Base-by-base conservation (phyloP, 2,797 vertebrate species). In the Melanitta fusca region DNA sequence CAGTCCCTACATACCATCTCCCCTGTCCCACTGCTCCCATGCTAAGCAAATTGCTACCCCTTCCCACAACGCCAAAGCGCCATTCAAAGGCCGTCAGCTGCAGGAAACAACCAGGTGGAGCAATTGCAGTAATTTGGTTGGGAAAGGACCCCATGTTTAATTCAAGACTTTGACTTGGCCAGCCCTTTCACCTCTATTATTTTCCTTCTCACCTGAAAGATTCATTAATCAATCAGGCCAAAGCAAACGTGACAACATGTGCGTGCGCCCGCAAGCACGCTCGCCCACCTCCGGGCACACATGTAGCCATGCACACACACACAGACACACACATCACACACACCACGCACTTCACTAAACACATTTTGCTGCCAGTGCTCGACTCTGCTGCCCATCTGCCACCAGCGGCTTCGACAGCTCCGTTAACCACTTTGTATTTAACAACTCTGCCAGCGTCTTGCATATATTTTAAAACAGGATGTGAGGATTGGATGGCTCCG, bases 141-240 rank as follows among this genome's bases (percentile, higher is more conserved):
- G 41, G 51, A 49, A 98, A 98, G 95, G 92, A 96, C 92, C 93
- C 98, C 97, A 98, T 98, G 97, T 98, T 98, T 99, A 99, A 99
- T 99, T 98, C 98, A 99, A 97, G 97, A 96, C 89, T 88, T 79
- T 95, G 97, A 96, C 93, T 96, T 88, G 57, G 7, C 41, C 49
- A 84, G 70, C 73, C 91, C 54, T 91, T 91, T 89, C 72, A 94
- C 91, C 96, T 96, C 77, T 87, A 75, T 89, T 71, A 94, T 94
- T 96, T 94, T 97, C 91, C 74, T 96, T 89, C 95, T 97, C 93
- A 98, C 97, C 97, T 97, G 95, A 97, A 98, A 97, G 97, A 97
- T 98, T 98, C 98, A 98, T 98, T 98, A 98, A 99, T 99, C 99
- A 98, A 98, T 98, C 98, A 98, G 81, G 47, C 91, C 85, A 97